A percentile compares a stretch with the other conserved stretches of the same genome.
phyloP scores from a whole-genome alignment of 23 tunicate genomes.

The Ciona savignyi region DNA sequence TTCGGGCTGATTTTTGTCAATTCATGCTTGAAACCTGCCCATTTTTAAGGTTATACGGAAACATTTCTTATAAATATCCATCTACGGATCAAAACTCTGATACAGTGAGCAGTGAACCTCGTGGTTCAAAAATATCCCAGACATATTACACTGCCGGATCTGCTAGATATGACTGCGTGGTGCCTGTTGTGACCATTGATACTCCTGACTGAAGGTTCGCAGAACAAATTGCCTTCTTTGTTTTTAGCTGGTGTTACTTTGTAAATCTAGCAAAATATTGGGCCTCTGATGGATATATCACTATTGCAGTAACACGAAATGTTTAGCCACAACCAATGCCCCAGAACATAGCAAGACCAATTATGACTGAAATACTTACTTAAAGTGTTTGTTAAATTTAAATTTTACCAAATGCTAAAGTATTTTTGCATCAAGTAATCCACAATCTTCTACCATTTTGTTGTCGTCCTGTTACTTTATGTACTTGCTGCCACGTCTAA shows the following conservation, averaged over 20 bases:
- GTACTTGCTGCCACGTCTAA: too few relatives aligned
- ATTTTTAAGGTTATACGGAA: slow-evolving; percentile 72
- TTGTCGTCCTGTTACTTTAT: too few relatives aligned
- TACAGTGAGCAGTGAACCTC: not conserved
- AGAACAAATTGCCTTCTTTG: not conserved
- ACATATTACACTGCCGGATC: not conserved
- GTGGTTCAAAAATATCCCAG: not conserved
- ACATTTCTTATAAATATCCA: slow-evolving; percentile 58
- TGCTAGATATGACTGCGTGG: not conserved
- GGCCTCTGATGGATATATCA: too few relatives aligned
- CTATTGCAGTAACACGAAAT: too few relatives aligned
- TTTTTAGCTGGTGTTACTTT: not conserved
- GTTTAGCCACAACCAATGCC: too few relatives aligned
- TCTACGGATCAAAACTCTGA: not conserved
- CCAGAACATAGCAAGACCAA: too few relatives aligned
- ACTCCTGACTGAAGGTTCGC: not conserved
- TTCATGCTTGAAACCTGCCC: slow-evolving; percentile 66
- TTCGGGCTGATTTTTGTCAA: slow-evolving; percentile 78
- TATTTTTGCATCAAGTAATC: too few relatives aligned
- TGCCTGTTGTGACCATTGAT: slow-evolving; percentile 1
- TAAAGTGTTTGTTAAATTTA: too few relatives aligned
- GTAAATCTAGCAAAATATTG: not conserved
- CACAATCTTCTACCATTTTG: too few relatives aligned
- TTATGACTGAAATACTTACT: too few relatives aligned
- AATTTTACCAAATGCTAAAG: too few relatives aligned